A percentile compares a stretch with the other conserved stretches of the same genome.
These are phyloP conservation scores for Menura novaehollandiae DNA, from an alignment of 2,113 vertebrate genomes.

Conservation along the genomic window DNA sequence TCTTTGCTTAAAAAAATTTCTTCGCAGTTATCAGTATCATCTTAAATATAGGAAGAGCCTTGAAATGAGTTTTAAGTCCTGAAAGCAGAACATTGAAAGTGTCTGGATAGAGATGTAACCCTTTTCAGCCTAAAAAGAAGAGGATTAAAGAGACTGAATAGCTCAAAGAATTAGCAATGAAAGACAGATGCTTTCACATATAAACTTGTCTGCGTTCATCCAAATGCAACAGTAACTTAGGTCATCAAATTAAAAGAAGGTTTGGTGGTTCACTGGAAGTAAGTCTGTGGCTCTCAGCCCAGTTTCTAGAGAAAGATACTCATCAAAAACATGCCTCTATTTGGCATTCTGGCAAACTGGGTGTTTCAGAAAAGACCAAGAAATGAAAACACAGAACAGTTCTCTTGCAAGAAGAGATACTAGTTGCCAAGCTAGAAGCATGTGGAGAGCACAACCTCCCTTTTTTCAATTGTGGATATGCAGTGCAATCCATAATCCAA, in stretches of 20 bases:
- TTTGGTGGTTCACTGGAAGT: conserved; percentile 28
- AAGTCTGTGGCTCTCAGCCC: conserved; percentile 29
- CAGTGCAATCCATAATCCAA: neutral
- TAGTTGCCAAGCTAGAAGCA: neutral
- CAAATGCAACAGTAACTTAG: conserved; percentile 41
- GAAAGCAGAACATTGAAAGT: neutral
- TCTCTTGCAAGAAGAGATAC: neutral
- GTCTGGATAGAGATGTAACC: neutral
- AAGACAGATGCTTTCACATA: conserved; percentile 29
- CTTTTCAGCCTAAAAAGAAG: neutral
- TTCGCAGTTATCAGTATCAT: neutral
- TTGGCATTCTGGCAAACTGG: neutral
- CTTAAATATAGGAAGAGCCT: neutral
- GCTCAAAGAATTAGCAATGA: conserved; percentile 21
- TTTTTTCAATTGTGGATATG: neutral
- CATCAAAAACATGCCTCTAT: conserved; percentile 39
- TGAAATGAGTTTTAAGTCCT: neutral
- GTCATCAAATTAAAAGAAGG: conserved; percentile 35
- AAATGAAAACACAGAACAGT: neutral
- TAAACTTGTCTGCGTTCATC: conserved; percentile 25
- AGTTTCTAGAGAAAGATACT: conserved; percentile 32
- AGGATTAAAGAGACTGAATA: neutral
- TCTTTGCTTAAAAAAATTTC: neutral
- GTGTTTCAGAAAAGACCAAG: neutral
- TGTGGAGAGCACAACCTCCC: neutral